A percentile compares a stretch with the other conserved stretches of the same genome.
phyloP scores from a whole-genome alignment of 1,140 invertebrate species.

The Hyposmocoma kahamanoa region DNA sequence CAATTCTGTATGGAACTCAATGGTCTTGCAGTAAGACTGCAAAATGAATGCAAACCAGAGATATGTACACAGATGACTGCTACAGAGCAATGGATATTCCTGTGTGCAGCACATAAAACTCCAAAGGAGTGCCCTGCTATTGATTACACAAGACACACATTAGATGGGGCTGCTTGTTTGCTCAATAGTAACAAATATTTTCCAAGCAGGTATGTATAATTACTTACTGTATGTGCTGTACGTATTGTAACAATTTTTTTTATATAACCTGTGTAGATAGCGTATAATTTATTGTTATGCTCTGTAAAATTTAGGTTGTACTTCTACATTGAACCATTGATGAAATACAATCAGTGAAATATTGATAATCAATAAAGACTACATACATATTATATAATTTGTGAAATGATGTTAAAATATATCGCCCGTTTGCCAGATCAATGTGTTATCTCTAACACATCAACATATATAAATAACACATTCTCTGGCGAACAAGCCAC shows the following conservation, averaged over 20 bases:
- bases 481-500: no score
- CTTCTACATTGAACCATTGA: no score
- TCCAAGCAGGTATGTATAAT: constrained; percentile 89
- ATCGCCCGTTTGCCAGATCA: no score
- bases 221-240: neutral
- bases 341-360: no score
- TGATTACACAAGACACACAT: constrained; percentile 99
- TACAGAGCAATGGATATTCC: constrained; percentile 99
- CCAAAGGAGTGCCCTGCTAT: constrained; percentile 99
- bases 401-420: no score
- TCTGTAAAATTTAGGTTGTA: no score
- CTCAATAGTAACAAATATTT: constrained; percentile 99
- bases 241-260: no score
- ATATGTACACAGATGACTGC: constrained; percentile 99
- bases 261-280: no score
- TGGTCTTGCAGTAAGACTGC: constrained; percentile 93
- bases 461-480: no score
- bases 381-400: no score
- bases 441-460: no score
- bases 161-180: constrained; percentile 98
- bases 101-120: constrained; percentile 99
- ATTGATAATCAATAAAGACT: no score
- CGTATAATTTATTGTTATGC: neutral
- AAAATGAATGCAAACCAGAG: constrained; percentile 96
- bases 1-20: constrained; percentile 99